These are phyloP conservation scores for Rhopalosiphum nymphaeae DNA, from an alignment of 2,888 invertebrate species.

Conservation along the genomic window DNA sequence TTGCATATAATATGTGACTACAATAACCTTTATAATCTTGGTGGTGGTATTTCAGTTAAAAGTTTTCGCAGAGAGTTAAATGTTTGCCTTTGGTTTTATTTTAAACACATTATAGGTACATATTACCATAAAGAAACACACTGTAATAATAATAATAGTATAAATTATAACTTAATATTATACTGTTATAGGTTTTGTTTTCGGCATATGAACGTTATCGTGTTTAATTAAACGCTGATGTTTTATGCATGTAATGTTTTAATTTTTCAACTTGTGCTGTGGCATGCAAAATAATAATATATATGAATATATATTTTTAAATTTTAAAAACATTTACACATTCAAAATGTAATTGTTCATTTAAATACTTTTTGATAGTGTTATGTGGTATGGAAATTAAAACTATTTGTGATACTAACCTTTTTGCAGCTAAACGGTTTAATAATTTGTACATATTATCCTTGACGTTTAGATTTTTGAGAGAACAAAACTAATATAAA, in stretches of 20 bases:
- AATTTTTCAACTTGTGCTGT: background rate
- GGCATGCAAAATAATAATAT: background rate
- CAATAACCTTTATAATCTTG: background rate
- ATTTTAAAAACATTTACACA: conserved; percentile 22
- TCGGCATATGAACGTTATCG: background rate
- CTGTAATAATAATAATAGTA: background rate
- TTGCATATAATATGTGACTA: background rate
- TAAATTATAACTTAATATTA: conserved; percentile 23
- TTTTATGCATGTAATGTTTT: background rate
- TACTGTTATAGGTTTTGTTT: background rate
- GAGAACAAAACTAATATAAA: background rate
- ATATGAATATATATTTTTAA: background rate
- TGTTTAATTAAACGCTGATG: conserved; percentile 14
- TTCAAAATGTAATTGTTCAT: background rate
- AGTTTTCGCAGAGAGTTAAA: conserved; percentile 8
- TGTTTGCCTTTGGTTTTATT: background rate
- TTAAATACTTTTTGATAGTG: background rate
- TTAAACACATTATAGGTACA: background rate
- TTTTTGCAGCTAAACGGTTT: background rate
- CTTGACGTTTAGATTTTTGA: background rate
- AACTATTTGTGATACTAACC: background rate
- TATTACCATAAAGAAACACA: background rate
- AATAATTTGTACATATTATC: background rate
- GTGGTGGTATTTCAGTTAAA: background rate
- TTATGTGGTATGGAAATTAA: background rate